A percentile compares a stretch with the other conserved stretches of the same genome.
These are phyloP conservation scores for Drosophila kokeensis DNA, from an alignment of 2,888 invertebrate genomes.

Conservation along the genomic window DNA sequence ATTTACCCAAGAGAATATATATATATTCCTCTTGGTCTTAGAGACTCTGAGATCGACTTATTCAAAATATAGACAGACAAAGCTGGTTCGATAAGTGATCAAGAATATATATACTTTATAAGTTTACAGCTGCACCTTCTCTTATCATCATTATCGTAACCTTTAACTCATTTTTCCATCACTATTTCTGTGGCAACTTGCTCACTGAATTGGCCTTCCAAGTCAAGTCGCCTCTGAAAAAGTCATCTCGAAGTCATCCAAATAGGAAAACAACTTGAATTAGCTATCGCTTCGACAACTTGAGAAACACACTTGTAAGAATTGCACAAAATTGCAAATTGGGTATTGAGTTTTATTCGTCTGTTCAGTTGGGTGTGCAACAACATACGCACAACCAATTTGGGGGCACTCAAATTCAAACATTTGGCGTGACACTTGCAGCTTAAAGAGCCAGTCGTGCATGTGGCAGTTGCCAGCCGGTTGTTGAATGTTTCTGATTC, in stretches of 20 bases:
- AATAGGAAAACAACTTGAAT: conserved; percentile 13
- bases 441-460: conserved; percentile 59
- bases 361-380: conserved; percentile 38
- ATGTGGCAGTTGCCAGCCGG: conserved; percentile 39
- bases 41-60: neutral
- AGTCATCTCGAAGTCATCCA: neutral
- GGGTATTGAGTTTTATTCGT: conserved; percentile 15
- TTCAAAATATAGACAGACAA: neutral
- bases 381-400: conserved; percentile 4
- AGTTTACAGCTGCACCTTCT: neutral
- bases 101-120: neutral
- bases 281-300: conserved; percentile 19
- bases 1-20: neutral
- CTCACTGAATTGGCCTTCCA: neutral
- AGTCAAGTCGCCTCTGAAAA: neutral
- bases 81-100: neutral
- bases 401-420: conserved; percentile 10
- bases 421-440: conserved; percentile 30
- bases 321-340: conserved; percentile 18
- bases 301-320: conserved; percentile 3
- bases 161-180: neutral
- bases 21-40: fast-evolving
- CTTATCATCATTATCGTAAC: neutral
- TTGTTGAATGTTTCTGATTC: conserved; percentile 62
- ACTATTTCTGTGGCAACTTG: neutral